phyloP scores from a whole-genome alignment of 1,140 invertebrate genomes.

The Reticulitermes speratus region DNA sequence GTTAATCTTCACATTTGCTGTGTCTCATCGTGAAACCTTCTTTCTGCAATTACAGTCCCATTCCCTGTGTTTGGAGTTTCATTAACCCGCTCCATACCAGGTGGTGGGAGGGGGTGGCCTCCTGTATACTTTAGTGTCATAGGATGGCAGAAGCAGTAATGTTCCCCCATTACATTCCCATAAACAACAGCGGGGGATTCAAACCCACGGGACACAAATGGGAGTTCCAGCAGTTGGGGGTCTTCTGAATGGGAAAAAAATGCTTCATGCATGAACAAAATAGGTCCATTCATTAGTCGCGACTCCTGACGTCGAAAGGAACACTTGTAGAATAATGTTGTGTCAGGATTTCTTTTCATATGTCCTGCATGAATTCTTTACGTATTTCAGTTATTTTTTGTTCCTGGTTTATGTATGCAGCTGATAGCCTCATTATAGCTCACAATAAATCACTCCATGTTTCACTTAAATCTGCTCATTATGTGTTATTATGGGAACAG shows the following conservation, averaged over 20 bases:
- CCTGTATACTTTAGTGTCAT: not conserved
- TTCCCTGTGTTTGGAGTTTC: not conserved
- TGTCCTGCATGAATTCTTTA: no score
- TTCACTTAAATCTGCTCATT: no score
- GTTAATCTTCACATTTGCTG: not conserved
- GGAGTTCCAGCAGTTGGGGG: not conserved
- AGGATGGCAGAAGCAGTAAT: not conserved
- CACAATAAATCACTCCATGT: no score
- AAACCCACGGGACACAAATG: not conserved
- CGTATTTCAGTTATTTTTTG: no score
- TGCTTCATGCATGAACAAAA: constrained; percentile 1
- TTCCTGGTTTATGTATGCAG: no score
- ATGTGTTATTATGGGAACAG: no score
- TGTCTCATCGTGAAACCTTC: not conserved
- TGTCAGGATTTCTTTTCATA: no score
- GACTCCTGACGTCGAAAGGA: not conserved
- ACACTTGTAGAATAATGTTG: no score
- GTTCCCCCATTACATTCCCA: not conserved
- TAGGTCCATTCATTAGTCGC: not conserved
- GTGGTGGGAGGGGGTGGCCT: not conserved
- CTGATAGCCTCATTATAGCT: no score
- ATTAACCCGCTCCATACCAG: not conserved
- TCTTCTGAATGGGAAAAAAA: not conserved
- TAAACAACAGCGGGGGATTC: no score
- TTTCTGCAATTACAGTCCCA: not conserved